Evolutionary conservation across 2,888 invertebrate genomes (phyloP), one percentile per base, ranked within the genome.

Genomic region (Metellina segmentata): DNA sequence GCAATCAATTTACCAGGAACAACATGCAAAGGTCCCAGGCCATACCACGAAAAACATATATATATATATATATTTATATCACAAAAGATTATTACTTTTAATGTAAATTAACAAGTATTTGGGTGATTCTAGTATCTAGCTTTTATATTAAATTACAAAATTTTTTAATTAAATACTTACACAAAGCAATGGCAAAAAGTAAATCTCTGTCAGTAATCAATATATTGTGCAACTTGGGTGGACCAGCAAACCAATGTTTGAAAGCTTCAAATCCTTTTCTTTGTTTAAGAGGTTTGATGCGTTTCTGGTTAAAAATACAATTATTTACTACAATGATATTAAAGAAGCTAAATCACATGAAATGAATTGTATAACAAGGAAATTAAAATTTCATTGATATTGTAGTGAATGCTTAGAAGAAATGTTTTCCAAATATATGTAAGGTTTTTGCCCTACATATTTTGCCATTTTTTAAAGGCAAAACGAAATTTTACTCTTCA

Each of bases 141-240:
- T 34, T 34, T 34, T 34, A 34, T 34, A 86, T 19, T 49, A 19
- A 16, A 13, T 51, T 0, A 78, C n/a, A 48, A 71, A 51, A 48
- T 20, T 82, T 51, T 51, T 48, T 9, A 72, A 91, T 48, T 52
- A 16, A 34, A 49, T 49, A 94, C 95, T 95, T 93, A 95, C 95
- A 95, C 92, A 95, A 95, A 72, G 95, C 95, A 87, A 96, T 94
- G 85, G 95, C 95, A 94, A 95, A 95, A 16, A 95, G 94, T 49
- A 95, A 94, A 91, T 95, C 95, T 92, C 95, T 94, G 87, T 95
- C 95, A 5, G 94, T 93, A 6, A 94, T 91, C 13, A 95, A 94
- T 87, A 94, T 94, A 81, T 93, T 93, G 74, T 94, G 94, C 34
- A 95, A 94, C 91, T 94, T 95, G 20, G 95, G 95, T n/a, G 95